These are phyloP conservation scores for Ceratitis capitata DNA, from an alignment of 1,140 invertebrate genomes.

Conservation along the genomic window DNA sequence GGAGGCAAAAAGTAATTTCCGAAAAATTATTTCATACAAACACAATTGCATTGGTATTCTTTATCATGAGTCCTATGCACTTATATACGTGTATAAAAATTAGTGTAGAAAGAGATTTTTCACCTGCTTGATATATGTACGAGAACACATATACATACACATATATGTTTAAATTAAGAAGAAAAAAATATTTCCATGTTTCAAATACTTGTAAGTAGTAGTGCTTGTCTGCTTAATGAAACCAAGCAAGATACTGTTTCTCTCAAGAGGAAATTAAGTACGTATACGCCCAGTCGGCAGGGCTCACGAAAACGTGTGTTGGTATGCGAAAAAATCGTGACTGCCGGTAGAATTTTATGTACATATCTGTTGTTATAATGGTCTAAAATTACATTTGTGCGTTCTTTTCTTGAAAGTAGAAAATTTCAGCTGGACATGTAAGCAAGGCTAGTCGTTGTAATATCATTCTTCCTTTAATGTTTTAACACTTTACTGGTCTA, in stretches of 20 bases:
- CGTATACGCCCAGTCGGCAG: constrained; percentile 9
- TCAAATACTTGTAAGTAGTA: neutral
- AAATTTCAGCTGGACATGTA: neutral
- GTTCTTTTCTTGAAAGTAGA: neutral
- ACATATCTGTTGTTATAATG: neutral
- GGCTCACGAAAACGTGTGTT: neutral
- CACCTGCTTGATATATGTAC: too few relatives aligned
- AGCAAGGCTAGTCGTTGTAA: neutral
- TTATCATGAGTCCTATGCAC: too few relatives aligned
- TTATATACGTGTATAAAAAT: too few relatives aligned
- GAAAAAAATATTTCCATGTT: neutral
- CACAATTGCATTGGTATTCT: too few relatives aligned
- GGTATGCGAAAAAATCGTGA: neutral
- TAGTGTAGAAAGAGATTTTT: too few relatives aligned
- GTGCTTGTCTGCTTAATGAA: neutral
- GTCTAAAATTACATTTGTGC: neutral
- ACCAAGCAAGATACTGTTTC: neutral
- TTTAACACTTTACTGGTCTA: neutral
- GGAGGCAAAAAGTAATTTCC: neutral
- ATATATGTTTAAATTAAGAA: neutral
- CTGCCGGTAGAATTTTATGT: neutral
- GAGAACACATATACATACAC: neutral
- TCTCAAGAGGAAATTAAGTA: constrained; percentile 14
- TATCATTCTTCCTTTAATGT: neutral
- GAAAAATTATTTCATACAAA: neutral